Base-by-base conservation (phyloP, 2,113 vertebrate species). In the Corythaeola cristata region DNA sequence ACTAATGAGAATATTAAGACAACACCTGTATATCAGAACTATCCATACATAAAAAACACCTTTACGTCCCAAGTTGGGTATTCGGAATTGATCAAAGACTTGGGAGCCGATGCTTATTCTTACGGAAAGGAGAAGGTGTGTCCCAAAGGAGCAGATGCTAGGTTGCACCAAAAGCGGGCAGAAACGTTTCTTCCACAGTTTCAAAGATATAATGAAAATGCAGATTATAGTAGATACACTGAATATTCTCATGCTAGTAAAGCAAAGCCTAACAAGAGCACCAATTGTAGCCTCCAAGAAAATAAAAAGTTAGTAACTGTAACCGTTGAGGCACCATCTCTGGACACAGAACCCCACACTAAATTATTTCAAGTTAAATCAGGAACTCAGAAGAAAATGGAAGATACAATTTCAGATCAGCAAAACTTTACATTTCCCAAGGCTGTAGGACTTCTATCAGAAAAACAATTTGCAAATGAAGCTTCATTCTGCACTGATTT, bases 351-450 rank as follows among this genome's bases (percentile, higher is more conserved):
- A 44, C 92, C 96, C 27, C 98, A 98, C 21, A 88, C 86, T 79
- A 98, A 98, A 73, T 96, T 98, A 92, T 98, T 98, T 96, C 98
- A 98, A 73, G 96, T 95, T 87, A 98, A 98, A 94, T 97, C 97
- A 97, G 90, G 97, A 95, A 92, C 89, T 93, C 98, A 97, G 92
- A 98, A 98, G 81, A 98, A 98, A 97, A 95, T 94, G 91, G 98
- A 98, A 62, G 98, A 98, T 85, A 84, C 92, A 41, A 83, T 98
- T 79, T 88, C 97, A 83, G 98, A 98, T 75, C 97, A 97, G 72
- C 98, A 98, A 18, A 97, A 96, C 92, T 98, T 98, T 62, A 44
- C 94, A 14, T 98, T 98, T 97, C 89, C 96, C 81, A 98, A 98
- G 93, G 91, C 96, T 85, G 76, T 86, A 60, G 92, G 96, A 89